Evolutionary conservation across 1,140 invertebrate species (phyloP).

Genomic region (Drosophila ohnishii): DNA sequence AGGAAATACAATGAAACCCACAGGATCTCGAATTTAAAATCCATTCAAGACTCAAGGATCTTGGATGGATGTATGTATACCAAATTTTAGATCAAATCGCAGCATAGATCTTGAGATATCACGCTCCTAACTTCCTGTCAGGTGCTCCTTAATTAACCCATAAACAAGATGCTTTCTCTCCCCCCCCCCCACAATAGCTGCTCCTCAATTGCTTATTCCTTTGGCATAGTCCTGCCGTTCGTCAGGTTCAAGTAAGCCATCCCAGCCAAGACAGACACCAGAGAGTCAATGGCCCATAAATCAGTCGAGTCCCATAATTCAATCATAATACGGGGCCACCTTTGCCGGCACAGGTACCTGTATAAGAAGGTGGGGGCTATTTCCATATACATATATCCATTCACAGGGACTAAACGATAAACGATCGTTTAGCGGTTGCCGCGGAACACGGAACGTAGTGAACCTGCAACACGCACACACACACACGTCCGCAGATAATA

Average conservation of each 20-base stretch:
- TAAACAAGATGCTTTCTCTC: conserved; percentile 25
- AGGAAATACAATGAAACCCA: no score
- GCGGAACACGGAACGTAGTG: conserved; percentile 6
- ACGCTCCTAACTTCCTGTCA: background rate
- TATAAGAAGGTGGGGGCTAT: background rate
- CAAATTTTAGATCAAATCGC: background rate
- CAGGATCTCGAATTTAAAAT: no score
- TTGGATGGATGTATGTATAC: background rate
- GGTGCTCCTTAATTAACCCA: conserved; percentile 16
- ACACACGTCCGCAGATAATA: conserved; percentile 55
- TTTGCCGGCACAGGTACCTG: conserved; percentile 1
- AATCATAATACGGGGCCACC: conserved; percentile 49
- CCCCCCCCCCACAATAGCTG: background rate
- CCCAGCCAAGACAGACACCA: conserved; percentile 44
- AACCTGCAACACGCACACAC: conserved; percentile 44
- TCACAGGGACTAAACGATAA: conserved; percentile 69
- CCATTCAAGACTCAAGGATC: no score
- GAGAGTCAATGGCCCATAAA: conserved; percentile 60
- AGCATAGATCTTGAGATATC: background rate
- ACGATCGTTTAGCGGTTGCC: conserved; percentile 69
- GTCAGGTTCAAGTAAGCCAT: conserved; percentile 32
- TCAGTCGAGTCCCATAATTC: conserved; percentile 66
- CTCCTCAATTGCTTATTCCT: conserved; percentile 4
- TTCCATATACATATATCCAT: conserved; percentile 15
- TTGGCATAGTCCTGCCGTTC: conserved; percentile 2